Evolutionary conservation across 2,797 vertebrate species (phyloP).

Genomic region (Cynodonichthys magdalenae): DNA sequence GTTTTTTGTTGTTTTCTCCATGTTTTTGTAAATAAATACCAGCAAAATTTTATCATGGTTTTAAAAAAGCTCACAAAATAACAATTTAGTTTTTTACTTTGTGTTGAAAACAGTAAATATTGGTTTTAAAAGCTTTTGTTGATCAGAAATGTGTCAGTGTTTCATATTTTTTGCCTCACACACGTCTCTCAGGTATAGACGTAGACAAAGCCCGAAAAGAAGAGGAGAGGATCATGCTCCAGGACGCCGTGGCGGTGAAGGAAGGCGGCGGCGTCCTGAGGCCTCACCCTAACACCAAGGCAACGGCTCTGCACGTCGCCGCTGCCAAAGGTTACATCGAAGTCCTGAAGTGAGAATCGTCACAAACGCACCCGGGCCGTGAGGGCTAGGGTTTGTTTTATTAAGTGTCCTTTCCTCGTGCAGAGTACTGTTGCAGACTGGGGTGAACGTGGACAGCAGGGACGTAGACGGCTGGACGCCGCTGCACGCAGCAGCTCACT

Average conservation of each 20-base stretch:
- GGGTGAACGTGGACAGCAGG: slow-evolving; percentile 79
- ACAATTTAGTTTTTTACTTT: too few relatives aligned
- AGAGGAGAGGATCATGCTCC: slow-evolving; percentile 86
- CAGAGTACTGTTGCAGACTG: slow-evolving; percentile 82
- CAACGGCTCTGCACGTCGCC: slow-evolving; percentile 85
- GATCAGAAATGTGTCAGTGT: too few relatives aligned
- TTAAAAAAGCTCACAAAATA: too few relatives aligned
- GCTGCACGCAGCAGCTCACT: slow-evolving; percentile 86
- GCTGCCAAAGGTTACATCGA: slow-evolving; percentile 88
- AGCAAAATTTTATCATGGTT: too few relatives aligned
- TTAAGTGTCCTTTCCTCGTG: slow-evolving; percentile 4
- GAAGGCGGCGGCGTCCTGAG: slow-evolving; percentile 74
- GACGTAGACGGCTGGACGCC: slow-evolving; percentile 86
- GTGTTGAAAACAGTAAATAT: too few relatives aligned
- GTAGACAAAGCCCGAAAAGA: slow-evolving; percentile 83
- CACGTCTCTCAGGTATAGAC: slow-evolving; percentile 77
- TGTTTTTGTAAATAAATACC: too few relatives aligned
- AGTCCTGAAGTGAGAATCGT: slow-evolving; percentile 84
- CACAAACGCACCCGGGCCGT: not conserved
- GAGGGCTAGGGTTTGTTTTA: slow-evolving; percentile 22
- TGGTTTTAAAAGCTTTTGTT: too few relatives aligned
- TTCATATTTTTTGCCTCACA: not conserved
- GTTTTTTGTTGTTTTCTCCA: too few relatives aligned
- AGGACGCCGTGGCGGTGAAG: slow-evolving; percentile 78
- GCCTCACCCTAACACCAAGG: slow-evolving; percentile 85